These are phyloP conservation scores for Erpornis zantholeuca DNA, from an alignment of 2,113 vertebrate genomes.

Conservation along the genomic window DNA sequence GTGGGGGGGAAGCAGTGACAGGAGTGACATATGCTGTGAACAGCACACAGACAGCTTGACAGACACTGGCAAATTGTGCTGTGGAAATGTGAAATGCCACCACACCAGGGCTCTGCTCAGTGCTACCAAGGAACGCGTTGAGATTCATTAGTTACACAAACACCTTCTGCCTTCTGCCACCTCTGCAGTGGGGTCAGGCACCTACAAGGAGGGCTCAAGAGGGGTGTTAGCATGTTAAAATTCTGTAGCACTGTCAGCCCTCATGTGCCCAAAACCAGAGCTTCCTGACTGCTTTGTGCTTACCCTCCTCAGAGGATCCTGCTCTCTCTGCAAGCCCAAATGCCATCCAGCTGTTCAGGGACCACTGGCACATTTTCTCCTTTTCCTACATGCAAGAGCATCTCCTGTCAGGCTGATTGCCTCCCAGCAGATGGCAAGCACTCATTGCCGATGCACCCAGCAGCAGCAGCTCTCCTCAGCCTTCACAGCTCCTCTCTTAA, in stretches of 20 bases:
- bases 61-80: not conserved
- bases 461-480: not conserved
- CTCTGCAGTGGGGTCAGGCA: not conserved
- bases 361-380: not conserved
- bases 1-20: not conserved
- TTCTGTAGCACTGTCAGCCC: not conserved
- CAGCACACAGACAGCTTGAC: not conserved
- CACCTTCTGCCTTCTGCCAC: not conserved
- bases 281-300: not conserved
- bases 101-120: not conserved
- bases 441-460: not conserved
- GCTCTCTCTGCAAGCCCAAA: not conserved
- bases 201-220: not conserved
- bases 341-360: not conserved
- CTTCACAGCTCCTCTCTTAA: not conserved
- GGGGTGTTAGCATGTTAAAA: not conserved
- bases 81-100: not conserved
- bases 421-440: slow-evolving; percentile 41
- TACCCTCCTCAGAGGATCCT: not conserved
- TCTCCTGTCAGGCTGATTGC: not conserved
- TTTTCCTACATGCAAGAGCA: not conserved
- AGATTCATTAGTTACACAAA: not conserved
- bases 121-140: not conserved
- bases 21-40: not conserved
- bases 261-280: fast-evolving